phyloP scores from a whole-genome alignment of 2,797 vertebrate species.

The Gephyroberyx darwinii region DNA sequence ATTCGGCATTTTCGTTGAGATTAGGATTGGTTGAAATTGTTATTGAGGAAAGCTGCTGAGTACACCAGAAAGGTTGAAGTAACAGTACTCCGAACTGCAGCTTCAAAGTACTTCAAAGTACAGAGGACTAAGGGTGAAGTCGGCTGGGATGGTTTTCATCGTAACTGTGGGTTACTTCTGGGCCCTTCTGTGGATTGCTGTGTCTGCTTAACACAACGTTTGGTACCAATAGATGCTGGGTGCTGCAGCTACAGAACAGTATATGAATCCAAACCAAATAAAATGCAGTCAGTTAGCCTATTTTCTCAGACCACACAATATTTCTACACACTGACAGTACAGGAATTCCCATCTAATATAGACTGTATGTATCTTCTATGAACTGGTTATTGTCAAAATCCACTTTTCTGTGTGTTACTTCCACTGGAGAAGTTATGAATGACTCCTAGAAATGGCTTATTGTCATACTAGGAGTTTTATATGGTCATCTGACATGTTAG shows the following conservation, averaged over 20 bases:
- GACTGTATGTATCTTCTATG: too few relatives aligned
- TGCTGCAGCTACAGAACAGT: neutral
- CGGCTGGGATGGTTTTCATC: conserved; percentile 18
- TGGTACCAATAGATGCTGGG: neutral
- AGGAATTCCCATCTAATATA: too few relatives aligned
- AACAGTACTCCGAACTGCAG: conserved; percentile 3
- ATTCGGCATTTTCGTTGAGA: neutral
- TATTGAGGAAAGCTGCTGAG: neutral
- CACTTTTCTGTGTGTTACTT: neutral
- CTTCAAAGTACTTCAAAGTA: neutral
- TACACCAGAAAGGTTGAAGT: neutral
- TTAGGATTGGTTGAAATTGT: neutral
- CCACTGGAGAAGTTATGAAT: neutral
- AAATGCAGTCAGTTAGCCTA: too few relatives aligned
- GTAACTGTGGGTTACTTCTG: conserved; percentile 1
- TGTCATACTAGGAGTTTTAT: neutral
- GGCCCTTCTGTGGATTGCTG: neutral
- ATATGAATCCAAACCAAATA: neutral
- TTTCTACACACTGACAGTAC: too few relatives aligned
- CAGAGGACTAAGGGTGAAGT: neutral
- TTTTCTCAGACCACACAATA: too few relatives aligned
- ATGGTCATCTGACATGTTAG: neutral
- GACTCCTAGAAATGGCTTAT: neutral
- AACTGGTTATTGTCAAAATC: neutral
- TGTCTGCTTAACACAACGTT: neutral